Base-by-base conservation (phyloP, 2,113 vertebrate species). In the Nothoprocta perdicaria region DNA sequence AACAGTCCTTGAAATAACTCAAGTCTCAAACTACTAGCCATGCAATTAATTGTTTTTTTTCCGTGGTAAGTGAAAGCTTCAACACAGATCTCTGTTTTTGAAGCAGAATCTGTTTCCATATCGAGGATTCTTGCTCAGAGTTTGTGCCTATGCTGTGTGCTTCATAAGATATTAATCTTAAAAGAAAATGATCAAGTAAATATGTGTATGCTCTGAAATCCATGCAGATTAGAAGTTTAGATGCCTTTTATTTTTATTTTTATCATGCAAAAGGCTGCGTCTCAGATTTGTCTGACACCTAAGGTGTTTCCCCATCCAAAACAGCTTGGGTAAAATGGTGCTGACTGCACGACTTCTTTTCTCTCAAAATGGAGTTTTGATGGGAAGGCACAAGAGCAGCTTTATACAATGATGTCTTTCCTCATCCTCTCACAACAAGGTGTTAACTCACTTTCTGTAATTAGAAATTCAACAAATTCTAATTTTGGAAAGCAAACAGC, bases 31-130 rank as follows among this genome's bases (percentile, higher is more conserved):
- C 46, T 83, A 60, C 65, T 89, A 94, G 75, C 78, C 80, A 92
- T 91, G 87, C 74, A 96, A 76, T 84, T 96, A 95, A 95, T 96
- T 96, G 69, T 48, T 48, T 66, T 80, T 80, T 95, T 94, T 93
- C 69, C 68, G 23, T 73, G 33, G 29, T 86, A 90, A 94, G 45
- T 91, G 84, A 71, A 93, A 80, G 22, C 45, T 79, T 92, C 71
- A 77, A 58, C 27, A 76, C 16, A 74, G 91, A 96, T 92, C 72
- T 52, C 38, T 80, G 13, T 7, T 93, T 97, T 92, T 67, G 10
- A 91, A 76, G 63, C 24, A 83, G 45, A 89, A 88, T 23, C 11
- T n/a, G 26, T 87, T 96, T 95, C 57, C 53, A 93, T 95, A 93
- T 80, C 52, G 86, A 74, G 53, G 33, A 80, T 73, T 89, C 17